These are phyloP conservation scores for Drosophila kepulauana DNA, from an alignment of 1,140 invertebrate species.

Conservation along the genomic window DNA sequence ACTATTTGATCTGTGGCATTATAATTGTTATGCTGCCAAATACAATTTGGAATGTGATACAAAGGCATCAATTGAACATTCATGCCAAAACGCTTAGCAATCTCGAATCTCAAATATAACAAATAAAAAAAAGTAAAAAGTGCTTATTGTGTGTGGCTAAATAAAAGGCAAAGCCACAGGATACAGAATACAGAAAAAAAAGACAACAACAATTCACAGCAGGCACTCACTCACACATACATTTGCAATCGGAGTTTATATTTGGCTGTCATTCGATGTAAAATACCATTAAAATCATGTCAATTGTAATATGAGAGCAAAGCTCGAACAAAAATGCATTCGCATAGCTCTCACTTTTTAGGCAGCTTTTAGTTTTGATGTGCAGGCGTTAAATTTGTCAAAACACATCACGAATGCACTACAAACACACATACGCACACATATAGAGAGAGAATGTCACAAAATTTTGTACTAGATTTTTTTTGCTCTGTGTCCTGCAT, in stretches of 20 bases:
- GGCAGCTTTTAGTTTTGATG: constrained; percentile 69
- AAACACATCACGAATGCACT: constrained; percentile 16
- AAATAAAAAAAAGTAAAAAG: background rate
- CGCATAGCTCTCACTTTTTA: constrained; percentile 35
- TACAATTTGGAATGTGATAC: background rate
- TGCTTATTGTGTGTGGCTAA: background rate
- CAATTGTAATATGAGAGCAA: constrained; percentile 61
- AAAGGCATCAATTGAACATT: constrained; percentile 1
- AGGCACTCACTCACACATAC: background rate
- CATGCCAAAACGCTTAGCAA: background rate
- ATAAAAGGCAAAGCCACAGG: background rate
- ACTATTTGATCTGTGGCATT: background rate
- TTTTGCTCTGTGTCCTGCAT: constrained; percentile 38
- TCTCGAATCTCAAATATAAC: too few relatives aligned
- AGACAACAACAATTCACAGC: background rate
- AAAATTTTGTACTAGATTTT: constrained; percentile 36
- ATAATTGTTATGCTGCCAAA: background rate
- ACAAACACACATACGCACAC: constrained; percentile 1
- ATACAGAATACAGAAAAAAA: background rate
- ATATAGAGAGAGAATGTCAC: constrained; percentile 27
- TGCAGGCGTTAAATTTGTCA: constrained; percentile 75
- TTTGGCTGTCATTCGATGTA: constrained; percentile 1
- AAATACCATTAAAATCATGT: constrained; percentile 70
- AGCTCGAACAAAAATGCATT: constrained; percentile 18
- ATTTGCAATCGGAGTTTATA: background rate